Evolutionary conservation across 2,113 vertebrate genomes (phyloP).

Genomic region (Otis tarda): DNA sequence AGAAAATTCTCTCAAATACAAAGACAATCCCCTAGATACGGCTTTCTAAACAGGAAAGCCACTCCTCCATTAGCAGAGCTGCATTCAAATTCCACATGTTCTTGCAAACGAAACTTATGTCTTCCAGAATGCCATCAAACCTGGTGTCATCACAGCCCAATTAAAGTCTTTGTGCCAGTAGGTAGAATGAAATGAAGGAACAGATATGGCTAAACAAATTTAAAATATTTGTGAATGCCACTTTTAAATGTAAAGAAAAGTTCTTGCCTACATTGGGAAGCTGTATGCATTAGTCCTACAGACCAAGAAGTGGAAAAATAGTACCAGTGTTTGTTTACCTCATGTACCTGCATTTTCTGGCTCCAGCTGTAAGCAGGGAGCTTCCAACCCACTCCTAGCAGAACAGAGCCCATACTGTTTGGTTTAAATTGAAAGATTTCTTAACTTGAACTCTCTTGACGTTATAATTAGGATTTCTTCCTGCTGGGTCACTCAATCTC

Average conservation of each 20-base stretch:
- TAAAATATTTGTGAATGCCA: neutral
- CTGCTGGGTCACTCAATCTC: neutral
- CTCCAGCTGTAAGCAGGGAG: neutral
- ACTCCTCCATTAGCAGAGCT: neutral
- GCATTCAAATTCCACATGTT: rapidly evolving
- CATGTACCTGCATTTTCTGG: neutral
- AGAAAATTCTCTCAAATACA: neutral
- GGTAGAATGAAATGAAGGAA: neutral
- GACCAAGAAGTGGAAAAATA: neutral
- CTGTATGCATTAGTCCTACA: neutral
- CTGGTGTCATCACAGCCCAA: neutral
- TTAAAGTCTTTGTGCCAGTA: neutral
- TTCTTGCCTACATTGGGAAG: neutral
- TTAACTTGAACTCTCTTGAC: neutral
- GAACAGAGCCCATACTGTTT: neutral
- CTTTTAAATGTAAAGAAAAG: neutral
- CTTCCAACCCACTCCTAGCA: neutral
- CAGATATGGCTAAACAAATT: neutral
- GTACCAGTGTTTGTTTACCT: neutral
- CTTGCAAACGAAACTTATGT: neutral
- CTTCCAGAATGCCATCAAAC: neutral
- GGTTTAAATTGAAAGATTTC: conserved; percentile 18
- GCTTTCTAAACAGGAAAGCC: neutral
- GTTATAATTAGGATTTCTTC: conserved; percentile 1
- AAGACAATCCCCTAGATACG: neutral